Percentiles rank a stretch among this genome's conserved stretches.
Conservation (phyloP, 2,113 vertebrate species). For the Cepphus grylle region DNA sequence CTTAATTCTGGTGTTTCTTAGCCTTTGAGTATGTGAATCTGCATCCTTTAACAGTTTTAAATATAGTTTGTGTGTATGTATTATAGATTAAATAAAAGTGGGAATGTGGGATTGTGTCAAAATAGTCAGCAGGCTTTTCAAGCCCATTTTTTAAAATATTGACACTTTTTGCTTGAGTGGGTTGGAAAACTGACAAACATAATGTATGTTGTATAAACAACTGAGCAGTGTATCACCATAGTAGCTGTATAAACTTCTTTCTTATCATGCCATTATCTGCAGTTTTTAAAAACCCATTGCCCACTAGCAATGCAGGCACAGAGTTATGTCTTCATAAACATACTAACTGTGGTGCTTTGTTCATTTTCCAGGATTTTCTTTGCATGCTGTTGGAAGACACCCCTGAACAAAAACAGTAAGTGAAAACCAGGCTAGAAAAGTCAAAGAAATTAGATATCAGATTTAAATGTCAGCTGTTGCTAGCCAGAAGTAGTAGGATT, state of each 20-base stretch:
- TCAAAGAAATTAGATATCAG: background rate
- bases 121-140: conserved; percentile 23
- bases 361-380: conserved; percentile 89
- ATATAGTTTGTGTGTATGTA: background rate
- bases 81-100: background rate
- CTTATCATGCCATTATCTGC: background rate
- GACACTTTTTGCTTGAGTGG: background rate
- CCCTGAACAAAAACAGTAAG: conserved; percentile 84
- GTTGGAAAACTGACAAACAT: conserved; percentile 12
- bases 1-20: background rate
- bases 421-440: conserved; percentile 10
- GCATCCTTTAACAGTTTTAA: background rate
- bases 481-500: background rate
- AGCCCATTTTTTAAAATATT: background rate
- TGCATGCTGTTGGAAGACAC: conserved; percentile 84
- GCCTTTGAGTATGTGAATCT: background rate
- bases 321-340: background rate
- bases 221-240: background rate
- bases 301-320: background rate
- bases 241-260: background rate
- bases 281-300: background rate
- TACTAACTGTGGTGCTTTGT: conserved; percentile 34
- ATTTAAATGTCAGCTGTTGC: background rate
- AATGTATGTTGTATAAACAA: background rate
- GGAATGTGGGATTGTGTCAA: background rate